phyloP scores from a whole-genome alignment of 2,888 invertebrate genomes.

The Cactoblastis cactorum region DNA sequence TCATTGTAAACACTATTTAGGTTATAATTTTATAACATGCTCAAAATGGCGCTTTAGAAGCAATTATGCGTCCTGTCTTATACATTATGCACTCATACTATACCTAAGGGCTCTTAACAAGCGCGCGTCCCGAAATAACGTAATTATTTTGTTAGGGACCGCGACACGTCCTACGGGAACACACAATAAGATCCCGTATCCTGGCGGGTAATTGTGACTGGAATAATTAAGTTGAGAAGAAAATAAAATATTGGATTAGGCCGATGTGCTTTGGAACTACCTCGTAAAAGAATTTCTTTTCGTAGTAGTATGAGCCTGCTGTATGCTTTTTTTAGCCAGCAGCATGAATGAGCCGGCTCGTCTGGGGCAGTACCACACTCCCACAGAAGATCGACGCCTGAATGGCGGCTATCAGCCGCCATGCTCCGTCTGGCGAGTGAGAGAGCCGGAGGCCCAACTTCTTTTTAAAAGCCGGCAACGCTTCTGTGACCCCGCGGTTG shows the following conservation, averaged over 20 bases:
- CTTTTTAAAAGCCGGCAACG: too few species aligned
- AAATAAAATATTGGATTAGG: background rate
- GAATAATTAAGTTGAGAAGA: constrained; percentile 8
- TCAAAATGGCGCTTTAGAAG: background rate
- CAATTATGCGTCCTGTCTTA: background rate
- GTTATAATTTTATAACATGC: background rate
- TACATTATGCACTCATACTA: constrained; percentile 5
- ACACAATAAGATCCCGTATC: constrained; percentile 10
- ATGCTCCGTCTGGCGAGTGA: too few species aligned
- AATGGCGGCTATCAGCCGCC: too few species aligned
- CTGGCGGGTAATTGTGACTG: constrained; percentile 4
- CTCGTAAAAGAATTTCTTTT: too few species aligned
- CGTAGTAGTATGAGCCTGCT: too few species aligned
- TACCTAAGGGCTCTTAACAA: constrained; percentile 7
- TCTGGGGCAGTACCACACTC: too few species aligned
- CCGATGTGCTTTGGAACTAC: too few species aligned
- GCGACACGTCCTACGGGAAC: constrained; percentile 11
- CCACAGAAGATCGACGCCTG: too few species aligned
- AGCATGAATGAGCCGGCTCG: too few species aligned
- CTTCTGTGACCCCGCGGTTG: too few species aligned
- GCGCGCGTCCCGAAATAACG: constrained; percentile 11
- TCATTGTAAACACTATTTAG: background rate
- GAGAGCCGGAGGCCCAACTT: too few species aligned
- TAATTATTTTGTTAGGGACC: constrained; percentile 14
- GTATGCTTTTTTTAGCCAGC: too few species aligned